phyloP scores from a whole-genome alignment of 2,888 invertebrate genomes.

The Xanthorhoe designata region DNA sequence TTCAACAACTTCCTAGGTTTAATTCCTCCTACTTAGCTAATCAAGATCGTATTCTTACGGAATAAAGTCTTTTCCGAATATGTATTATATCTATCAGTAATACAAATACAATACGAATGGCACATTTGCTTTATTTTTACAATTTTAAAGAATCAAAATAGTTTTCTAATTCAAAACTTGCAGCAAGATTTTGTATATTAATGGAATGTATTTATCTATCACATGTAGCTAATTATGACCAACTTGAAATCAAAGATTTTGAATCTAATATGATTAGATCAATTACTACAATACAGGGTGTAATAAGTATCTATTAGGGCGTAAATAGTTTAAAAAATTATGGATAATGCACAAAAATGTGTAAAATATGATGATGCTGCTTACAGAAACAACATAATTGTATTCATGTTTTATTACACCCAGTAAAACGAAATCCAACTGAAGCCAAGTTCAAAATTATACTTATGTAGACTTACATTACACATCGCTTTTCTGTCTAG shows the following conservation, averaged over 20 bases:
- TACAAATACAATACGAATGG: constrained; percentile 11
- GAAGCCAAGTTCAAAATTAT: too few relatives aligned
- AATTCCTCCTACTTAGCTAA: constrained; percentile 6
- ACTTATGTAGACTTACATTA: not conserved
- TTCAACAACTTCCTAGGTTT: constrained; percentile 1
- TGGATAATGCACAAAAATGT: too few relatives aligned
- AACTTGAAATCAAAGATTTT: not conserved
- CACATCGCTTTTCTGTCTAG: not conserved
- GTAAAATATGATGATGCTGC: too few relatives aligned
- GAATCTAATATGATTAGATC: not conserved
- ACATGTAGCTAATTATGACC: not conserved
- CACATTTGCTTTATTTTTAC: constrained; percentile 1
- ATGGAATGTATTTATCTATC: not conserved
- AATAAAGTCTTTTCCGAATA: constrained; percentile 19
- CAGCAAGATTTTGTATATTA: not conserved
- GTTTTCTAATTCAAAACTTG: not conserved
- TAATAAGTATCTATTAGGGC: not conserved
- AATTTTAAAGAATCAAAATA: not conserved
- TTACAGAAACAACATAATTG: too few relatives aligned
- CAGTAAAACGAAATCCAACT: too few relatives aligned
- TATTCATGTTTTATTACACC: too few relatives aligned
- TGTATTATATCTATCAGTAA: not conserved
- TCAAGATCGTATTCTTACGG: not conserved
- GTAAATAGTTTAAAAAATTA: too few relatives aligned
- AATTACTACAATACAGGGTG: not conserved